phyloP scores from a whole-genome alignment of 2,113 vertebrate genomes.

The Rhabdomys dilectus region DNA sequence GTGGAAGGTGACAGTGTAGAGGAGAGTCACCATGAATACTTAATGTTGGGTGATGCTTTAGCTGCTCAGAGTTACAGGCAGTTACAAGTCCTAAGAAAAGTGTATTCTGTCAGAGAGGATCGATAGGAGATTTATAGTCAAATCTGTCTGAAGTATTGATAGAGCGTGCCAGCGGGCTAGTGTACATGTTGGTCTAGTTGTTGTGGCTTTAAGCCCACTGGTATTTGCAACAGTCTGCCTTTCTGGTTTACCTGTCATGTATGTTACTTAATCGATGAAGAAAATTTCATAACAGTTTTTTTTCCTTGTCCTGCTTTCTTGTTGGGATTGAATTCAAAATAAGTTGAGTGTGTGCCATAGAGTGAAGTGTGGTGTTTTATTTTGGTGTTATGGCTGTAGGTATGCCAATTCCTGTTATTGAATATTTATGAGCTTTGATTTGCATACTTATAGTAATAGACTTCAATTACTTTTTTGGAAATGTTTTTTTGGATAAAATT shows the following conservation, averaged over 20 bases:
- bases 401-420: conserved; percentile 72
- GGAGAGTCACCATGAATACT: conserved; percentile 33
- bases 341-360: conserved; percentile 74
- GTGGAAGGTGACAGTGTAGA: neutral
- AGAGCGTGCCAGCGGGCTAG: conserved; percentile 63
- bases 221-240: conserved; percentile 73
- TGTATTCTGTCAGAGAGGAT: conserved; percentile 55
- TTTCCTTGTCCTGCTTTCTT: conserved; percentile 82
- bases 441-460: conserved; percentile 81
- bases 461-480: conserved; percentile 81
- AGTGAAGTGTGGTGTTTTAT: conserved; percentile 76
- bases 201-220: conserved; percentile 75
- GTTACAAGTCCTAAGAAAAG: conserved; percentile 57
- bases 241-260: conserved; percentile 81
- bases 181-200: conserved; percentile 79
- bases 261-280: conserved; percentile 81
- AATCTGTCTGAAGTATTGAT: conserved; percentile 62
- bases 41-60: conserved; percentile 14
- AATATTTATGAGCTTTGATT: conserved; percentile 82
- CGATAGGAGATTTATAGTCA: conserved; percentile 60
- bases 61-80: neutral
- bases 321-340: conserved; percentile 82
- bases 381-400: conserved; percentile 75
- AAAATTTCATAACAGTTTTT: conserved; percentile 78
- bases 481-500: conserved; percentile 72